Conservation (phyloP, 2,113 vertebrate genomes). For the Gopherus flavomarginatus region DNA sequence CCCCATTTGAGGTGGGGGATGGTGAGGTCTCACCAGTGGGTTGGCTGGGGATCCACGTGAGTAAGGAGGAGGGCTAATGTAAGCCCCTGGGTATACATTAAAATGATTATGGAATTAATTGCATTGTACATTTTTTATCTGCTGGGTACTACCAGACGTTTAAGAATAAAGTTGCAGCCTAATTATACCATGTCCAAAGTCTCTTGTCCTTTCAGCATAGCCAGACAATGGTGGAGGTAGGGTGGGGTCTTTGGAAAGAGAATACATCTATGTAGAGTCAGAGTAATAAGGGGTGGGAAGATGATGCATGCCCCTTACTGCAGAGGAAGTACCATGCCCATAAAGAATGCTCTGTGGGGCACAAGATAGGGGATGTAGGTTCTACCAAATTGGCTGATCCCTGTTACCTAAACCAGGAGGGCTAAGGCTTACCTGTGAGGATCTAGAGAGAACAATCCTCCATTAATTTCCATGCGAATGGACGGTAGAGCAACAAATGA, state of each 20-base stretch:
- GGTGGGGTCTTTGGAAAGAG: background rate
- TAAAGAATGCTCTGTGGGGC: background rate
- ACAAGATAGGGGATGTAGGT: background rate
- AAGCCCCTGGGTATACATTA: too few relatives aligned
- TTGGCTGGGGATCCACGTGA: too few relatives aligned
- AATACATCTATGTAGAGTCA: background rate
- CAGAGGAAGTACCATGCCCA: background rate
- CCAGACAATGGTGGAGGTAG: too few relatives aligned
- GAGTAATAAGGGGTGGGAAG: background rate
- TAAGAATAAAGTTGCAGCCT: too few relatives aligned
- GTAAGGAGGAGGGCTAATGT: too few relatives aligned
- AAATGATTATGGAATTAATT: too few relatives aligned
- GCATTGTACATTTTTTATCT: too few relatives aligned
- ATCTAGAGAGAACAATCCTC: background rate
- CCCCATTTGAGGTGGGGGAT: too few relatives aligned
- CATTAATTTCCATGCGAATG: background rate
- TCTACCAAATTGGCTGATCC: background rate
- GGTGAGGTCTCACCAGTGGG: too few relatives aligned
- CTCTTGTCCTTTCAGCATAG: too few relatives aligned
- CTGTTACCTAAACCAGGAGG: background rate
- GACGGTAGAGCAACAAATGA: background rate
- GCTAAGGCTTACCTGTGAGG: background rate
- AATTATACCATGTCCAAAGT: too few relatives aligned
- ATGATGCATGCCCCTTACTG: background rate
- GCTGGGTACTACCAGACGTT: too few relatives aligned